Evolutionary conservation across 2,888 invertebrate species (phyloP).

Genomic region (Flabesymbios commensalis): DNA sequence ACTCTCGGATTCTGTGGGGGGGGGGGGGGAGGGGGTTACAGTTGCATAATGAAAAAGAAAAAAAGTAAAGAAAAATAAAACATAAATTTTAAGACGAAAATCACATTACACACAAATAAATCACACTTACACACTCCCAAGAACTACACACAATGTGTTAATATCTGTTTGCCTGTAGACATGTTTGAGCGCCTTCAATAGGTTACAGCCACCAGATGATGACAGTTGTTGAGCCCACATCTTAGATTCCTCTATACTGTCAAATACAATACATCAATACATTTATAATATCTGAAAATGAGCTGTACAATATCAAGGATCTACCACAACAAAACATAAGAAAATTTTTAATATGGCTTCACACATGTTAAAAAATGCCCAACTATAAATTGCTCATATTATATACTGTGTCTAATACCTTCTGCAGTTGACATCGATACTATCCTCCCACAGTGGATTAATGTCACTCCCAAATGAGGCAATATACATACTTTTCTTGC

Average conservation of each 20-base stretch:
- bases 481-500: slow-evolving; percentile 54
- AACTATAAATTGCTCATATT: background rate
- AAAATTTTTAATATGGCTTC: background rate
- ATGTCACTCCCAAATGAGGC: slow-evolving; percentile 55
- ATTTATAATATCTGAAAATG: background rate
- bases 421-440: slow-evolving; percentile 53
- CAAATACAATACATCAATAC: slow-evolving; percentile 13
- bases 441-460: slow-evolving; percentile 54
- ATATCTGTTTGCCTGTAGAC: slow-evolving; percentile 51
- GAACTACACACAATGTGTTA: slow-evolving; percentile 50
- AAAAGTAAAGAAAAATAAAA: too few relatives aligned
- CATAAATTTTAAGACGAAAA: too few relatives aligned
- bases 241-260: slow-evolving; percentile 56
- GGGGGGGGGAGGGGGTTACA: too few relatives aligned
- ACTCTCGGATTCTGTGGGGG: too few relatives aligned
- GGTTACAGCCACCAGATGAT: slow-evolving; percentile 56
- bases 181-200: slow-evolving; percentile 58
- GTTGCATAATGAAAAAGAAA: too few relatives aligned
- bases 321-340: background rate
- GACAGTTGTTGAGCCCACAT: slow-evolving; percentile 51
- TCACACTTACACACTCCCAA: slow-evolving; percentile 58
- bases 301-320: background rate
- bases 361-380: background rate
- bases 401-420: too few relatives aligned
- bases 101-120: too few relatives aligned